Conservation (phyloP, 2,113 vertebrate genomes). For the Tauraco erythrolophus region DNA sequence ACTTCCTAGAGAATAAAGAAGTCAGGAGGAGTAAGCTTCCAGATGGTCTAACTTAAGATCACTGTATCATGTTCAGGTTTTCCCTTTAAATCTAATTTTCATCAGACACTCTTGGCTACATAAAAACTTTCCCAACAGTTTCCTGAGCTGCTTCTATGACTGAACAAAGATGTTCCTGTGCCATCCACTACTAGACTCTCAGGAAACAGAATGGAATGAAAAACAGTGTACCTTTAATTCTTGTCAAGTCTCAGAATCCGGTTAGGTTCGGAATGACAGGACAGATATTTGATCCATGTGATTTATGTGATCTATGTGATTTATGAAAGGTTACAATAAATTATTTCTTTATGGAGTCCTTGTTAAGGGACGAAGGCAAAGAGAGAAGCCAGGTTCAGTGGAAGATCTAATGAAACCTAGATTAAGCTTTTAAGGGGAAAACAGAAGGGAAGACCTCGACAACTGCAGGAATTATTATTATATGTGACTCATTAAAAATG, state of each 20-base stretch:
- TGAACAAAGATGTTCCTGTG: background rate
- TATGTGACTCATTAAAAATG: background rate
- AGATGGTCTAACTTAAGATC: background rate
- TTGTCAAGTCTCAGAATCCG: background rate
- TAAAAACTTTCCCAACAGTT: background rate
- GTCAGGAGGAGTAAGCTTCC: background rate
- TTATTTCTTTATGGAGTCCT: background rate
- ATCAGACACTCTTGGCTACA: background rate
- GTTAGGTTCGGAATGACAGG: background rate
- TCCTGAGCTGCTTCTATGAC: background rate
- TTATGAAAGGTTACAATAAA: background rate
- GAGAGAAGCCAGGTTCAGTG: background rate
- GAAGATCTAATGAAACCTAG: background rate
- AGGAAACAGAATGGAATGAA: background rate
- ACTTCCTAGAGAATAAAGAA: background rate
- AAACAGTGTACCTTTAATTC: background rate
- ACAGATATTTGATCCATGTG: background rate
- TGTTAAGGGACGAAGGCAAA: background rate
- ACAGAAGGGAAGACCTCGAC: background rate
- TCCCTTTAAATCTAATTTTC: background rate
- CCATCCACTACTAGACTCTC: background rate
- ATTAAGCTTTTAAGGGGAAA: background rate
- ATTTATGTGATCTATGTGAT: background rate
- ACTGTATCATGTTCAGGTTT: background rate
- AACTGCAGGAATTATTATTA: background rate